Conservation (phyloP, 2,113 vertebrate genomes). For the Syngnathus scovelli region DNA sequence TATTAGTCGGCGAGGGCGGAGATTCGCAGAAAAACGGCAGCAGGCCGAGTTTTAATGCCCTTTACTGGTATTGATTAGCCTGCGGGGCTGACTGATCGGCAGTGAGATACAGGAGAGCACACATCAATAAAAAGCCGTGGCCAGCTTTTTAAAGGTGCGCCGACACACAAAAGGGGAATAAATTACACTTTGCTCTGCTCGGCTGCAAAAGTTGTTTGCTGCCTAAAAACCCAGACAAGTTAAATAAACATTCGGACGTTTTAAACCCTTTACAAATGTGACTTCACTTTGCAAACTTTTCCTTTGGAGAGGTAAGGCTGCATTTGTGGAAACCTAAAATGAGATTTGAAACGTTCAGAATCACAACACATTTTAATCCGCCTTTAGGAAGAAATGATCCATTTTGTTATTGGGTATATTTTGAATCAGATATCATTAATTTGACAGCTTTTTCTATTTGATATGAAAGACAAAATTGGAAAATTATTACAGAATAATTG, state of each 20-base stretch:
- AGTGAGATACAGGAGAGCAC: conserved; percentile 47
- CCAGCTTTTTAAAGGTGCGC: conserved; percentile 32
- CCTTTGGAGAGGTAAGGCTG: background rate
- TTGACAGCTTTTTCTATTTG: no score
- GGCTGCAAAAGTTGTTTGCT: background rate
- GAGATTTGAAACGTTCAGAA: background rate
- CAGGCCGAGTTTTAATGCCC: conserved; percentile 45
- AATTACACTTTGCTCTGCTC: background rate
- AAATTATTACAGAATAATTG: no score
- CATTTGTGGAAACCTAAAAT: background rate
- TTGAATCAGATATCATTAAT: no score
- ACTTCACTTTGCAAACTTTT: background rate
- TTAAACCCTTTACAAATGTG: background rate
- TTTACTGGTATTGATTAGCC: conserved; percentile 56
- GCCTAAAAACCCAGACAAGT: conserved; percentile 1
- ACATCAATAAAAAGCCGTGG: conserved; percentile 46
- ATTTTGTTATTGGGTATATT: no score
- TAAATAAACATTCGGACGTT: background rate
- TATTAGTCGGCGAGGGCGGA: conserved; percentile 23
- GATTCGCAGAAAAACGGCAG: conserved; percentile 41
- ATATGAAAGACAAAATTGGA: no score
- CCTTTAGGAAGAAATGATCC: no score
- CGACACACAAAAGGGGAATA: background rate
- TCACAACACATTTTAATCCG: background rate
- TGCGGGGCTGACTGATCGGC: conserved; percentile 51